Evolutionary conservation across 2,113 vertebrate species (phyloP).

Genomic region (Leptosomus discolor): DNA sequence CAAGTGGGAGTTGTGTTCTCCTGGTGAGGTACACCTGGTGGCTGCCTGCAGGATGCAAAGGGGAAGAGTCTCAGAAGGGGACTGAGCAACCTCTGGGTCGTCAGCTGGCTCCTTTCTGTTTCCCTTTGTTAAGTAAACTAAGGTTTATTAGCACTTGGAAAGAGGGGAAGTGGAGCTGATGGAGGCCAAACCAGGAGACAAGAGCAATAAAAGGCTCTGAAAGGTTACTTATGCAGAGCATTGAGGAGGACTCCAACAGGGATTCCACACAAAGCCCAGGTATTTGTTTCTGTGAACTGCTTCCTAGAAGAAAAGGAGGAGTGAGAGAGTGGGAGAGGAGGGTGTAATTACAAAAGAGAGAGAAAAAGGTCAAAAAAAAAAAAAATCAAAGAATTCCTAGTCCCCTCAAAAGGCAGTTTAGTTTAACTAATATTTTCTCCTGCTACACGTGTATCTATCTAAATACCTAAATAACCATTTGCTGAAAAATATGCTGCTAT

Average conservation of each 20-base stretch:
- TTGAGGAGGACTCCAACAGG: neutral
- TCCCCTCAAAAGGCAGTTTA: neutral
- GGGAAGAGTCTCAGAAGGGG: neutral
- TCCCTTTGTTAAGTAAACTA: neutral
- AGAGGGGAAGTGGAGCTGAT: neutral
- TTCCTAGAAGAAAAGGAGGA: neutral
- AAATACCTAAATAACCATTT: conserved; percentile 49
- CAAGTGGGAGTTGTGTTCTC: neutral
- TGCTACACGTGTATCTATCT: neutral
- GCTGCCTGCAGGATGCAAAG: neutral
- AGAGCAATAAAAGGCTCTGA: neutral
- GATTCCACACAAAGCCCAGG: neutral
- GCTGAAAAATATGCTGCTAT: conserved; percentile 28
- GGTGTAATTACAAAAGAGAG: neutral
- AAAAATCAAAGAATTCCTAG: neutral
- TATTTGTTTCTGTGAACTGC: neutral
- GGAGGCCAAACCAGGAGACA: neutral
- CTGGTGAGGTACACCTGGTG: neutral
- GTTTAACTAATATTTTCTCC: conserved; percentile 5
- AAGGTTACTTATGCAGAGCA: neutral
- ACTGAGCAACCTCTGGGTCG: accelerated
- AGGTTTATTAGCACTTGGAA: neutral
- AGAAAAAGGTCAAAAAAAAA: neutral
- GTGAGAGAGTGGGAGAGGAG: neutral
- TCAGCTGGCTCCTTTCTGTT: neutral